Evolutionary conservation across 2,888 invertebrate species (phyloP).

Genomic region (Ormyrus labotus): DNA sequence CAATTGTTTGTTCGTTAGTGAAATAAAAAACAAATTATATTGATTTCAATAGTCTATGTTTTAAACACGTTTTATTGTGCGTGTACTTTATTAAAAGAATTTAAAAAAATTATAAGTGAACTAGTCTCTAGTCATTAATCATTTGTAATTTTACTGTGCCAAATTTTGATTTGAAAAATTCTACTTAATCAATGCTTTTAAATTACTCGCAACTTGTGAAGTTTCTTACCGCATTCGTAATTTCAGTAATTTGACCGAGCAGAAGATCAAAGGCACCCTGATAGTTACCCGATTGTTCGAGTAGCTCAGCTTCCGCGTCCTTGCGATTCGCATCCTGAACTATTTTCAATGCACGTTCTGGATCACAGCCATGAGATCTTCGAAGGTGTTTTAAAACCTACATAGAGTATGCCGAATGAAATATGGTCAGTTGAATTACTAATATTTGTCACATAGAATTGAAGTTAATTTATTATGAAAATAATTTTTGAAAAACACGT

Average conservation of each 20-base stretch:
- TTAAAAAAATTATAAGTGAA: no score
- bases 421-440: no score
- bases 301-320: slow-evolving; percentile 83
- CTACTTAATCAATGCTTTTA: no score
- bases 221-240: slow-evolving; percentile 50
- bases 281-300: slow-evolving; percentile 86
- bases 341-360: slow-evolving; percentile 82
- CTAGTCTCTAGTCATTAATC: no score
- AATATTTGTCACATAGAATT: slow-evolving; percentile 28
- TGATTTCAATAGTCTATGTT: no score
- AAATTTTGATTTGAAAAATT: no score
- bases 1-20: no score
- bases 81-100: no score
- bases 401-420: slow-evolving; percentile 7
- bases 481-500: slow-evolving; percentile 48
- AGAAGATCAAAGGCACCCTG: slow-evolving; percentile 83
- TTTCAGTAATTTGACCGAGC: slow-evolving; percentile 71
- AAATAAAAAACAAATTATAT: no score
- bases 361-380: slow-evolving; percentile 77
- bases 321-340: slow-evolving; percentile 80
- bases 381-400: slow-evolving; percentile 70
- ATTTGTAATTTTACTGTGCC: no score
- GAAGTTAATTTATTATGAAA: neutral
- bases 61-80: no score
- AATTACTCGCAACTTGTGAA: neutral